phyloP scores from a whole-genome alignment of 2,888 invertebrate genomes.

The Drosophila koepferae region DNA sequence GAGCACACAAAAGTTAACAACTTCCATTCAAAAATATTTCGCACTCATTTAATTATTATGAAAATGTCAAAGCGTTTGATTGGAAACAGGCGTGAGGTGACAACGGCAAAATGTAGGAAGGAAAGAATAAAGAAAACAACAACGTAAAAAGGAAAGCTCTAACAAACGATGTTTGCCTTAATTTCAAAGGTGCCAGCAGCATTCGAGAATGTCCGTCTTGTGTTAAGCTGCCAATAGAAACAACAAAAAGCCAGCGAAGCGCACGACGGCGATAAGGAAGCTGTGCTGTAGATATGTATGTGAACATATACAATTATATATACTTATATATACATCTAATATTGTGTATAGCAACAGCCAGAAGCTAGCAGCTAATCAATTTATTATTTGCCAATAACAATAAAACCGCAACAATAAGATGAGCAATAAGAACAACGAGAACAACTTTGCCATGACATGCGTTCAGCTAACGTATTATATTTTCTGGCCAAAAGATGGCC shows the following conservation, averaged over 20 bases:
- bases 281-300: background rate
- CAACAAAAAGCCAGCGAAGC: slow-evolving; percentile 40
- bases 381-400: slow-evolving; percentile 74
- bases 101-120: background rate
- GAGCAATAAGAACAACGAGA: slow-evolving; percentile 2
- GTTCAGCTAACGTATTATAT: slow-evolving; percentile 47
- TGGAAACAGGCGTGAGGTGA: slow-evolving; percentile 21
- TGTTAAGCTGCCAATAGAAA: slow-evolving; percentile 53
- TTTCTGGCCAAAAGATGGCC: slow-evolving; percentile 11
- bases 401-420: slow-evolving; percentile 47
- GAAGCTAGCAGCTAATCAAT: slow-evolving; percentile 65
- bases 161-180: slow-evolving; percentile 40
- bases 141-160: background rate
- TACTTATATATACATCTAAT: background rate
- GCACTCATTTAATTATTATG: slow-evolving; percentile 19
- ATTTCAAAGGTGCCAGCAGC: slow-evolving; percentile 48
- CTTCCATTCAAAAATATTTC: slow-evolving; percentile 11
- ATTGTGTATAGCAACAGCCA: slow-evolving; percentile 5
- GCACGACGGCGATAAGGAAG: slow-evolving; percentile 32
- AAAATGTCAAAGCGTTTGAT: slow-evolving; percentile 25
- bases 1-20: slow-evolving; percentile 6
- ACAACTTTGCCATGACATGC: slow-evolving; percentile 31
- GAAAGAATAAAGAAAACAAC: background rate
- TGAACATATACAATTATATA: background rate
- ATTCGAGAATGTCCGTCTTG: slow-evolving; percentile 16